Evolutionary conservation across 2,888 invertebrate species (phyloP), one percentile per base, ranked within the genome.

Genomic region (Laothoe populi): DNA sequence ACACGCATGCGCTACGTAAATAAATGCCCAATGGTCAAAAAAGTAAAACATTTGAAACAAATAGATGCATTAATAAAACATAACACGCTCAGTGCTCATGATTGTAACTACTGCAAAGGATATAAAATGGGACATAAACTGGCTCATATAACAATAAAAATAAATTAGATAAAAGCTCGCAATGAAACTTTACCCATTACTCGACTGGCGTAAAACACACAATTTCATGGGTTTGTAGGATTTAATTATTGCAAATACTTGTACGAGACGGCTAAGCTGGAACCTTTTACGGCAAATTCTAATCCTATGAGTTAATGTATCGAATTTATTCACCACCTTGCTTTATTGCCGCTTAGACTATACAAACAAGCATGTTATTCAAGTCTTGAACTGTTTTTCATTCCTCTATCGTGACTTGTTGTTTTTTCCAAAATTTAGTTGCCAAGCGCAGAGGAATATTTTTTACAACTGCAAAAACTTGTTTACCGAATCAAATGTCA

Each of bases 101-200:
- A 83, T 81, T 81, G 78, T 84, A 81, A 83, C 81, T 82, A 83
- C 81, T 80, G 77, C 71, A 78, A 79, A 74, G 78, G 81, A 78
- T 83, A 84, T 89, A 87, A 88, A 89, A 87, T 75, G 77, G 75
- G 72, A 77, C 87, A 84, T 90, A 87, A 88, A 87, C 82, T 74
- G 84, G 74, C 81, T 85, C 84, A 87, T 87, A 86, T 82, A 89
- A 88, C 88, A 85, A 86, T 91, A 90, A 91, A 90, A 90, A 88
- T 89, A 91, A 90, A 91, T 90, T 86, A 90, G 87, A 89, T 87
- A 87, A 88, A 89, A 89, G 88, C 90, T 82, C 79, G 83, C 87
- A 88, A 88, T 89, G 87, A 86, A 91, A 90, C 89, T 90, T 90
- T 79, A 77, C 74, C 84, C 87, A 84, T 91, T 90, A 90, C 83